A percentile compares a stretch with the other conserved stretches of the same genome.
phyloP scores from a whole-genome alignment of 2,888 invertebrate genomes.

The Acronicta alni region DNA sequence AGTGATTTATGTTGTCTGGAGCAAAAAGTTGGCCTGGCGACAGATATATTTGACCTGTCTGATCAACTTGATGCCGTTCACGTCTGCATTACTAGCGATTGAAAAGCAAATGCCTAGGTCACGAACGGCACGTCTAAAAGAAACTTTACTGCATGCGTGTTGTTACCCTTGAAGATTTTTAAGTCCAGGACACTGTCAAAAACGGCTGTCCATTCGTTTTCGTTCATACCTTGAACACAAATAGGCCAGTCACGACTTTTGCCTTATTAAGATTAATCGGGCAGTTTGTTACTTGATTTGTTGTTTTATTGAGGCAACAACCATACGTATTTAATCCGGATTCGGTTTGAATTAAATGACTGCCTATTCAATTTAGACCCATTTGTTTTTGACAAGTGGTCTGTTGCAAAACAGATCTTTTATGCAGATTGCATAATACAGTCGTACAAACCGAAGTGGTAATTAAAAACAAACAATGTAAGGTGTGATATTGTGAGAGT shows the following conservation, averaged over 20 bases:
- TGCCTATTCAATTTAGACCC: constrained; percentile 45
- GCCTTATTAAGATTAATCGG: constrained; percentile 72
- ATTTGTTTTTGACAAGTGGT: constrained; percentile 45
- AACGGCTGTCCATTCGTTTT: constrained; percentile 65
- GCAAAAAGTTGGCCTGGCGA: constrained; percentile 45
- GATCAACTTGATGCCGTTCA: constrained; percentile 66
- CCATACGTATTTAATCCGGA: constrained; percentile 44
- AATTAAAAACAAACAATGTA: constrained; percentile 4
- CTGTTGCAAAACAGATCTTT: constrained; percentile 26
- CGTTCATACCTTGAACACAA: constrained; percentile 74
- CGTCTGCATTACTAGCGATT: constrained; percentile 57
- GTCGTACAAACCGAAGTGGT: constrained; percentile 2
- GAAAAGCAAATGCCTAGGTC: constrained; percentile 80
- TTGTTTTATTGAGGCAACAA: constrained; percentile 62
- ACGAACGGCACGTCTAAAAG: constrained; percentile 70
- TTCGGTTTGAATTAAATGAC: constrained; percentile 37
- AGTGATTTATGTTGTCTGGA: constrained; percentile 46
- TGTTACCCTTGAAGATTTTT: constrained; percentile 73
- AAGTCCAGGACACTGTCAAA: constrained; percentile 77
- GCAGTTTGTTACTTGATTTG: constrained; percentile 66
- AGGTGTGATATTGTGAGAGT: not conserved
- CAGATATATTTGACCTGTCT: constrained; percentile 45
- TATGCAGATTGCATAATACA: constrained; percentile 23
- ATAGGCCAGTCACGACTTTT: constrained; percentile 79
- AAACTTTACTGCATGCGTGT: constrained; percentile 59